Conservation (phyloP, 2,797 vertebrate species). For the Mycteria americana region DNA sequence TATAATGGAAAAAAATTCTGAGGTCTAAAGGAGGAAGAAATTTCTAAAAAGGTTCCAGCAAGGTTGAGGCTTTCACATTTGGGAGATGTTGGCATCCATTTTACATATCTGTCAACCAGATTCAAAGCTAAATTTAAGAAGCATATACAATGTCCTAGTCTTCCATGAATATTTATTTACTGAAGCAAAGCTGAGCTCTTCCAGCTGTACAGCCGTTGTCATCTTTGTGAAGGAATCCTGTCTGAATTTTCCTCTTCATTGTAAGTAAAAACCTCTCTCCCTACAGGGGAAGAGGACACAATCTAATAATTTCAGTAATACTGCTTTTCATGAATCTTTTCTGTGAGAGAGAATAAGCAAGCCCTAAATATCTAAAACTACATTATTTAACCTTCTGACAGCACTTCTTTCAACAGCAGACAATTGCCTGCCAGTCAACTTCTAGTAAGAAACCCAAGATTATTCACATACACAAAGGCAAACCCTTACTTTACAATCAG, state of each 20-base stretch:
- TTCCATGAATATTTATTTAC: slow-evolving; percentile 8
- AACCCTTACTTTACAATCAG: not conserved
- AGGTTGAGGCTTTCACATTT: not conserved
- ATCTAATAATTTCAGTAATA: not conserved
- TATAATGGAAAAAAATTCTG: not conserved
- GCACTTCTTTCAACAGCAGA: not conserved
- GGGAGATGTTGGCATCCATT: not conserved
- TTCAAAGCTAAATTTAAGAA: slow-evolving; percentile 27
- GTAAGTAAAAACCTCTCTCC: not conserved
- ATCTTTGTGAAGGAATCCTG: not conserved
- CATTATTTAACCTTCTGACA: not conserved
- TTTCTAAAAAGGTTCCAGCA: not conserved
- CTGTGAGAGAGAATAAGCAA: not conserved
- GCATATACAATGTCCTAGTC: not conserved
- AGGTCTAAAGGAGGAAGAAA: not conserved
- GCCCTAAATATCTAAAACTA: not conserved
- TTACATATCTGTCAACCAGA: slow-evolving; percentile 1
- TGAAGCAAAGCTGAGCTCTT: not conserved
- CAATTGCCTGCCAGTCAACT: not conserved
- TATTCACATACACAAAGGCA: not conserved
- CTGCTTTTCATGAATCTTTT: not conserved
- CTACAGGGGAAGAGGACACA: not conserved
- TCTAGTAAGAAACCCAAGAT: not conserved
- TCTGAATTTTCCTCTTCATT: not conserved
- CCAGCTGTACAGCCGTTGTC: not conserved